Percentiles rank a stretch among this genome's conserved stretches.
phyloP scores from a whole-genome alignment of 2,797 vertebrate genomes.

The Chrosomus eos region DNA sequence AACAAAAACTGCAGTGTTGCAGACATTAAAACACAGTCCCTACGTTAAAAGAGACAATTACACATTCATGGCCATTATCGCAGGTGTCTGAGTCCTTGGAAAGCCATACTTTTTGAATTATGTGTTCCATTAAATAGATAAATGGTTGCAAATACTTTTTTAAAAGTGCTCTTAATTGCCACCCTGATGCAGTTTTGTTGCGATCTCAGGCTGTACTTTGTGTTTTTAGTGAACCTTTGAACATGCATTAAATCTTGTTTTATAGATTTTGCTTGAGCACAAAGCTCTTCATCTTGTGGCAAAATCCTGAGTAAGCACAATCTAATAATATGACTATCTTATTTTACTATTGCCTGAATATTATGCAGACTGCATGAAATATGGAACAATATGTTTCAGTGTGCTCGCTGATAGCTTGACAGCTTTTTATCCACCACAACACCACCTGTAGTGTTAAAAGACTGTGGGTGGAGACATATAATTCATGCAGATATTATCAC shows the following conservation, averaged over 20 bases:
- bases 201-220: constrained; percentile 16
- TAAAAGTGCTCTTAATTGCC: constrained; percentile 47
- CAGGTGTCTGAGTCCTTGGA: constrained; percentile 39
- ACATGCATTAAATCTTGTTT: constrained; percentile 31
- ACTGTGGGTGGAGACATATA: not conserved
- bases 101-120: constrained; percentile 47
- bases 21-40: not conserved
- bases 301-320: constrained; percentile 34
- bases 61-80: constrained; percentile 46
- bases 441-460: constrained; percentile 8
- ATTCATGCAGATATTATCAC: constrained; percentile 1
- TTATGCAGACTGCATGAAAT: constrained; percentile 1
- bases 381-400: constrained; percentile 21
- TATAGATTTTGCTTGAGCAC: constrained; percentile 12
- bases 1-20: not conserved
- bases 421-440: constrained; percentile 23
- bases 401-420: constrained; percentile 13
- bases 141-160: constrained; percentile 44
- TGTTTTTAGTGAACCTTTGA: constrained; percentile 33
- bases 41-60: constrained; percentile 44
- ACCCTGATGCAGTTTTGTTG: constrained; percentile 31
- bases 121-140: constrained; percentile 50
- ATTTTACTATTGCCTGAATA: constrained; percentile 18
- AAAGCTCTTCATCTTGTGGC: constrained; percentile 8
- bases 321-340: not conserved